Evolutionary conservation across 2,888 invertebrate genomes (phyloP).

Genomic region (Tillus elongatus): DNA sequence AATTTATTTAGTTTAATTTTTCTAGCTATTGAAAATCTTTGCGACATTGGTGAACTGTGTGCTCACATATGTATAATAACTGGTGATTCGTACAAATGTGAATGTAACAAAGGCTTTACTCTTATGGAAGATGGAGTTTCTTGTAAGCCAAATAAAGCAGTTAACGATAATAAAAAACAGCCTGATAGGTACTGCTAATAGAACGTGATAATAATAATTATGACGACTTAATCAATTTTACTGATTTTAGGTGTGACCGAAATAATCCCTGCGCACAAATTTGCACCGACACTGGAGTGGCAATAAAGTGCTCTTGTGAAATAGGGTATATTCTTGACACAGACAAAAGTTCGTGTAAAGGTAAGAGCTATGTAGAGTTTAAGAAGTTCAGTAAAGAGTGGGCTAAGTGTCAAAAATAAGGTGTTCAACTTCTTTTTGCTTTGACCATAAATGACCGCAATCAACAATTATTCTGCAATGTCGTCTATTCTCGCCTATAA

Average conservation of each 20-base stretch:
- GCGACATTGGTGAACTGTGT: slow-evolving; percentile 55
- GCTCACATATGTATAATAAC: slow-evolving; percentile 70
- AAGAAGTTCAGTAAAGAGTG: no score
- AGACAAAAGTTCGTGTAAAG: slow-evolving; percentile 60
- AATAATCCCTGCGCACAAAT: slow-evolving; percentile 66
- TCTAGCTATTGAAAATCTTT: slow-evolving; percentile 45
- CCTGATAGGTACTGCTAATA: no score
- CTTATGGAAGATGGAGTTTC: slow-evolving; percentile 63
- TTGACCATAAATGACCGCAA: no score
- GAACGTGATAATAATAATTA: no score
- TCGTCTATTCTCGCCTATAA: no score
- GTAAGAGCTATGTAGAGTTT: no score
- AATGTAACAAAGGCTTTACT: slow-evolving; percentile 59
- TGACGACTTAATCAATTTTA: no score
- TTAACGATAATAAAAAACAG: slow-evolving; percentile 10
- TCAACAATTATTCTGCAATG: no score
- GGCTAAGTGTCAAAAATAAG: no score
- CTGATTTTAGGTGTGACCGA: slow-evolving; percentile 49
- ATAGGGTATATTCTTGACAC: slow-evolving; percentile 58
- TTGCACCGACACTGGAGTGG: slow-evolving; percentile 60
- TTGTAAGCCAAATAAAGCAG: slow-evolving; percentile 47
- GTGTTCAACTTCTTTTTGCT: no score
- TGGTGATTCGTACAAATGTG: slow-evolving; percentile 61
- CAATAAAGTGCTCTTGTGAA: slow-evolving; percentile 62
- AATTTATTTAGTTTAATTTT: no score